Evolutionary conservation across 2,113 vertebrate genomes (phyloP).

Genomic region (Cebus imitator): DNA sequence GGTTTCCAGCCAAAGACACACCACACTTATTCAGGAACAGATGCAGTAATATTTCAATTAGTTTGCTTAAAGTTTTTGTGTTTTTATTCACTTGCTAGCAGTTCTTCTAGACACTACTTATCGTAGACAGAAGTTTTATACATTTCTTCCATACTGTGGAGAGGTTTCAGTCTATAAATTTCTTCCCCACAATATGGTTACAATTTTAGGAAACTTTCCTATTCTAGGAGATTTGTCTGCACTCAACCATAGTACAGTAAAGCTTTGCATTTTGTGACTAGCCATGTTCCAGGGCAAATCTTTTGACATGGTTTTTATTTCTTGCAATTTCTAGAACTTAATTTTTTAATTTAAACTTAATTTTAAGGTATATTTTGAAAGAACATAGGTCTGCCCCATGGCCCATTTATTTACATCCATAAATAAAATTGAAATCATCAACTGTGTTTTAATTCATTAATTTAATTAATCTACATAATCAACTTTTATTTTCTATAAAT

Average conservation of each 20-base stretch:
- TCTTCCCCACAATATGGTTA: background rate
- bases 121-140: background rate
- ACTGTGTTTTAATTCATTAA: background rate
- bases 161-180: background rate
- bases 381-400: background rate
- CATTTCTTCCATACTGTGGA: background rate
- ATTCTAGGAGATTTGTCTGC: background rate
- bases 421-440: background rate
- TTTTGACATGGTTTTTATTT: background rate
- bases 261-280: background rate
- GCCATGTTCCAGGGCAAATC: background rate
- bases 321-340: background rate
- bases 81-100: background rate
- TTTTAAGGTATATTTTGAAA: constrained; percentile 19
- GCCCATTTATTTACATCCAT: background rate
- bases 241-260: background rate
- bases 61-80: background rate
- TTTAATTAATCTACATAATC: background rate
- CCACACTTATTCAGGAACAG: background rate
- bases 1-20: background rate
- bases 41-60: background rate
- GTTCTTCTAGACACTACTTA: background rate
- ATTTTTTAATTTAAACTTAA: background rate
- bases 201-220: background rate
- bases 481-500: background rate